Evolutionary conservation across 92 coral and sea anemone genomes (phyloP), one percentile per base, ranked within the genome.

Genomic region (Heliopora coerulea): DNA sequence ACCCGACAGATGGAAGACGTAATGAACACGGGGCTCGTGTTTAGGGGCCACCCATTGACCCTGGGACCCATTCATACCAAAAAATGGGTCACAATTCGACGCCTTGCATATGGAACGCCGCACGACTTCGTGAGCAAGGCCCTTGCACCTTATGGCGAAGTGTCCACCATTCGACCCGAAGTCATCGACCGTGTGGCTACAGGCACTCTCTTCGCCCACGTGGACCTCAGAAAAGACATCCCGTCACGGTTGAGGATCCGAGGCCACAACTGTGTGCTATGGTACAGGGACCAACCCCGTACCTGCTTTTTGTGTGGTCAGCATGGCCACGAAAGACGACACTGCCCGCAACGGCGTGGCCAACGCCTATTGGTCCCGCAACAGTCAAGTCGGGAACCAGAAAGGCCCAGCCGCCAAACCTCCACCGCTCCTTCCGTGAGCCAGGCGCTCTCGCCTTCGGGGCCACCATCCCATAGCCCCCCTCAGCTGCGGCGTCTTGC

Each of bases 231-330:
- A 31, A 62, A 37, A 40, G 39, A 62, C 68, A 62, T 62, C 41
- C 68, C 68, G 19, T 31, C 35, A 20, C 39, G 68, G 41, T 44
- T 62, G 35, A 34, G 68, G 25, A 62, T 62, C 39, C 35, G 35
- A 20, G 68, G 68, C 35, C 68, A 62, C 41, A 19, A 25, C 35
- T 62, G 68, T 44, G 30, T 25, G 20, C 20, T 62, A 62, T 62
- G 19, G 25, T 62, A 62, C 30, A 24, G 41, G 41, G 67, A 35
- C 18, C 67, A 61, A 35, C 21, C 32, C 21, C 32, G 40, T 18
- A 61, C 67, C 40, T 61, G 67, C 67, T 61, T 61, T 28, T 21
- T 21, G 28, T 61, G 67, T 28, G 67, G 67, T 21, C 32, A 18
- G n/a, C 32, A 30, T 61, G 67, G 67, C 67, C 67, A 61, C 35